Conservation (phyloP, 1,140 invertebrate genomes). For the Drosophila obscura region DNA sequence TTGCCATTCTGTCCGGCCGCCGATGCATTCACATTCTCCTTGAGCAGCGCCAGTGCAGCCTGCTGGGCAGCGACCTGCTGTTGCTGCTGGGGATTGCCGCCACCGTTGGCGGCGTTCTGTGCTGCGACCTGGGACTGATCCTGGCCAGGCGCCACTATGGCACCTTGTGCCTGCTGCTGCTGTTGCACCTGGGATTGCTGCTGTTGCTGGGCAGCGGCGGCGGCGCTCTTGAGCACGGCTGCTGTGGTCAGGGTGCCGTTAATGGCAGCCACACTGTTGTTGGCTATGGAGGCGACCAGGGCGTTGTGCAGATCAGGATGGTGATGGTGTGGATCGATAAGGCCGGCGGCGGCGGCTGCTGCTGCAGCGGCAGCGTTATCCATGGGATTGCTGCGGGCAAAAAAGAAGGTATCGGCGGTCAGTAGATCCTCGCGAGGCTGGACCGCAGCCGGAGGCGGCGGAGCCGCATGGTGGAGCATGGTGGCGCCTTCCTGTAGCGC, state of each 20-base stretch:
- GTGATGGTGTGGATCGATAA: conserved; percentile 85
- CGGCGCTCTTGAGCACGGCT: conserved; percentile 72
- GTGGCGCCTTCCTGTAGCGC: conserved; percentile 76
- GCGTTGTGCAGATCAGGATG: conserved; percentile 87
- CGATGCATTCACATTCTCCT: conserved; percentile 62
- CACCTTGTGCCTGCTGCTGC: conserved; percentile 53
- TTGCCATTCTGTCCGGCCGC: conserved; percentile 47
- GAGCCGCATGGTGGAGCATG: conserved; percentile 72
- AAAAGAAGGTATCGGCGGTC: conserved; percentile 68
- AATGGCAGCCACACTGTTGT: conserved; percentile 75
- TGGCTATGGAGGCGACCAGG: conserved; percentile 85
- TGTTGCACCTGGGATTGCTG: conserved; percentile 36
- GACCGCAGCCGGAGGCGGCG: conserved; percentile 34
- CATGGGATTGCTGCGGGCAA: conserved; percentile 85
- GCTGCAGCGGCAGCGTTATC: conserved; percentile 84
- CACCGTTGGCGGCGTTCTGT: conserved; percentile 17
- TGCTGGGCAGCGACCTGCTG: conserved; percentile 76
- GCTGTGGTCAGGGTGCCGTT: conserved; percentile 79
- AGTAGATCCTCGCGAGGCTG: conserved; percentile 56
- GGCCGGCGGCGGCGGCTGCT: conserved; percentile 77
- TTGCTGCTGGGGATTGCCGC: conserved; percentile 45
- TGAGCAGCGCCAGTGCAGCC: conserved; percentile 70
- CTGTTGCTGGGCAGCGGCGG: conserved; percentile 51
- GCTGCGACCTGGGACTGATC: conserved; percentile 62
- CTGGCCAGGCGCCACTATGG: conserved; percentile 43